Conservation (phyloP, 92 coral and sea anemone genomes). For the Actinostola sp. region DNA sequence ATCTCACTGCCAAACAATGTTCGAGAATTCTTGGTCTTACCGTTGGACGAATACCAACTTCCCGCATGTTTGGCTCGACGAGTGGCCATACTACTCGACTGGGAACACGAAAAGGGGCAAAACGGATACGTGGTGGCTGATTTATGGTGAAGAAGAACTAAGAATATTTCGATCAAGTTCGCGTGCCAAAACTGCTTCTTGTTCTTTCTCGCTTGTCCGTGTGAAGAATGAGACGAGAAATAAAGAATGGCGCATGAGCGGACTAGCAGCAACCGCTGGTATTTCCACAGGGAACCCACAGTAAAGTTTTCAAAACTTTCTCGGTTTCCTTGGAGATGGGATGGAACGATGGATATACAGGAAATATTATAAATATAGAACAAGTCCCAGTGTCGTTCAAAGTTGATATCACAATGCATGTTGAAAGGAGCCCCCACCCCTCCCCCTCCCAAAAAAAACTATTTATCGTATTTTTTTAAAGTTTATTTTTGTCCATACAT, state of each 20-base stretch:
- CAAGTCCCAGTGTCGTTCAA: no score
- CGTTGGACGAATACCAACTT: slow-evolving; percentile 78
- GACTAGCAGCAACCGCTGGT: neutral
- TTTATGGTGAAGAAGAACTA: neutral
- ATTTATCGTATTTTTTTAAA: no score
- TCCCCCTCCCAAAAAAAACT: no score
- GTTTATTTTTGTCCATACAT: no score
- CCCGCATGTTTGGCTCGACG: slow-evolving; percentile 91
- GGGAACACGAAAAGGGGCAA: slow-evolving; percentile 44
- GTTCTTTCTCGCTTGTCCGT: slow-evolving; percentile 9
- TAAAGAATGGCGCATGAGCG: slow-evolving; percentile 8
- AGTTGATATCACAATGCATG: no score
- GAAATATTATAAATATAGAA: no score
- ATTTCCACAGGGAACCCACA: neutral
- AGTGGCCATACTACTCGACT: slow-evolving; percentile 66
- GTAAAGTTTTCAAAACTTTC: neutral
- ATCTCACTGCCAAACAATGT: neutral
- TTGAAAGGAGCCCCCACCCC: no score
- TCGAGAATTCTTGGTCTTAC: slow-evolving; percentile 42
- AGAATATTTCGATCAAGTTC: neutral
- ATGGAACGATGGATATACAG: no score
- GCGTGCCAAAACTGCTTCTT: slow-evolving; percentile 35
- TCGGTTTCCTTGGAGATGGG: no score
- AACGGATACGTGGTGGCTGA: slow-evolving; percentile 32
- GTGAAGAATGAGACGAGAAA: slow-evolving; percentile 30